phyloP scores from a whole-genome alignment of 2,888 invertebrate species.

The Temnothorax ravouxi region DNA sequence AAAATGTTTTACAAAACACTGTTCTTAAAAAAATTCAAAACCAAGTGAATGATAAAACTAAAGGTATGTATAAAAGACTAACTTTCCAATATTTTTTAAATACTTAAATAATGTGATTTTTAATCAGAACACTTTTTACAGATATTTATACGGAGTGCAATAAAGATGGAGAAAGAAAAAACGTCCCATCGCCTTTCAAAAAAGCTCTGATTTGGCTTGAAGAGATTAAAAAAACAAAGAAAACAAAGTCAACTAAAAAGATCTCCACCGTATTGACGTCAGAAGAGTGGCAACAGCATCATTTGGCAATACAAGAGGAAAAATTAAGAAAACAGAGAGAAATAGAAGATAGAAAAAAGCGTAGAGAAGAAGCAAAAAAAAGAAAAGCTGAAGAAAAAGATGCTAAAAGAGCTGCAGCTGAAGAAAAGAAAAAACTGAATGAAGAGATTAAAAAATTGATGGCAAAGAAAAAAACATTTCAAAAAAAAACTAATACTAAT shows the following conservation, averaged over 20 bases:
- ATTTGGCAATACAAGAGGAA: neutral
- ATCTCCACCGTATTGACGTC: conserved; percentile 3
- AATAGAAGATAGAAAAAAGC: neutral
- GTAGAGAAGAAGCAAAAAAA: conserved; percentile 3
- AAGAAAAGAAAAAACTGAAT: conserved; percentile 6
- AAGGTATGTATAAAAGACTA: too few relatives aligned
- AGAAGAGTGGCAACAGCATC: conserved; percentile 11
- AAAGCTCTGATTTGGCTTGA: conserved; percentile 10
- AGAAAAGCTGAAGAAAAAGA: conserved; percentile 5
- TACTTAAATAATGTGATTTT: neutral
- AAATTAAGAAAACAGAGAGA: neutral
- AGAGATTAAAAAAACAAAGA: neutral
- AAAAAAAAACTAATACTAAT: too few relatives aligned
- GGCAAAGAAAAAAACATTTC: neutral
- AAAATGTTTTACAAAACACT: too few relatives aligned
- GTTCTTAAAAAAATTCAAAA: too few relatives aligned
- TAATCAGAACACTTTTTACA: neutral
- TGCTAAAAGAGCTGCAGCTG: neutral
- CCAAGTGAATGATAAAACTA: too few relatives aligned
- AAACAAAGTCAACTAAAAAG: neutral
- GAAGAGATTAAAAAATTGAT: conserved; percentile 7
- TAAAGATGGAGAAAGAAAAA: neutral
- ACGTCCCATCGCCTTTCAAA: neutral
- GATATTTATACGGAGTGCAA: neutral
- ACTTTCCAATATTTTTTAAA: too few relatives aligned